Evolutionary conservation across 2,797 vertebrate species (phyloP), one percentile per base, ranked within the genome.

Genomic region (Phalloptychus januarius): DNA sequence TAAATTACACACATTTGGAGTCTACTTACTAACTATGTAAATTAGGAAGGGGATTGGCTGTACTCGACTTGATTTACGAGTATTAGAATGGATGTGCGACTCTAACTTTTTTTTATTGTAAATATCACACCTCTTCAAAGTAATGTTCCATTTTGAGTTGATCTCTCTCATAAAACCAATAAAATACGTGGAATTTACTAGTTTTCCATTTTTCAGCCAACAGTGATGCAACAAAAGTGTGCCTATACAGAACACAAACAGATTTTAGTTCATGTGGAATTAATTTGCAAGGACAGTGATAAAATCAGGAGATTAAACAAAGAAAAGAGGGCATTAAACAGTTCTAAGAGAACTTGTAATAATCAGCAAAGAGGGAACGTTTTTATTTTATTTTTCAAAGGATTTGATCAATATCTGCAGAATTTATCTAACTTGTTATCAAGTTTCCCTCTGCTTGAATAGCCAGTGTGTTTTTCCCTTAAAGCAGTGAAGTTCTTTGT

Each of bases 401-500:
- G n/a, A 73, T 69, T 69, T 69, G 15, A 77, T 74, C 42, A 10
- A 36, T 74, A 70, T 74, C 48, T 54, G 5, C 44, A 48, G 38
- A 31, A 58, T 58, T 16, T 42, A 74, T 70, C 48, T 76, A 40
- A 38, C 36, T 50, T 71, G 56, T 71, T 33, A 74, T 70, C 25
- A 73, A 52, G 56, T 38, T 33, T 74, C 33, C 54, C 44, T 61
- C 70, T 44, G 52, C 42, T 76, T 70, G 28, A 70, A 61, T 61
- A n/a, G 40, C 10, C 16, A 61, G 25, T 33, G 48, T 46, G 42
- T 74, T 70, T 0, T 63, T 50, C 31, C 12, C 42, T 71, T 45
- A 89, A 89, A 83, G 72, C 79, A 73, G 44, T 2, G 15, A 40
- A 76, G 81, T 77, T 78, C 80, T 91, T 93, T 91, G 86, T 90